Percentiles rank a stretch among this genome's conserved stretches.
These are phyloP conservation scores for Agriotes lineatus DNA, from an alignment of 2,888 invertebrate genomes.

Conservation along the genomic window DNA sequence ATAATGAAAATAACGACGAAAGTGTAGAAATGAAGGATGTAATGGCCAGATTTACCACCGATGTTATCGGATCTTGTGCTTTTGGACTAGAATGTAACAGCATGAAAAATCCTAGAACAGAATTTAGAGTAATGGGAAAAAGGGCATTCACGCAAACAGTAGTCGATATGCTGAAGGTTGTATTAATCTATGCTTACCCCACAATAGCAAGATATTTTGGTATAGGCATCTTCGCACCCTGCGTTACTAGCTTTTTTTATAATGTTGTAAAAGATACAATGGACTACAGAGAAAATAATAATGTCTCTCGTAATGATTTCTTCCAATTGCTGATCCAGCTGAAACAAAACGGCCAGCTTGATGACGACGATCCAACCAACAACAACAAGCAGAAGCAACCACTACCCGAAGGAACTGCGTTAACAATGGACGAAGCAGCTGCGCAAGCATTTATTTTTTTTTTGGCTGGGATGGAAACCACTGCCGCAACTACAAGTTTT, in stretches of 20 bases:
- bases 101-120: conserved; percentile 69
- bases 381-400: conserved; percentile 40
- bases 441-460: conserved; percentile 67
- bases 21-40: conserved; percentile 67
- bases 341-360: conserved; percentile 64
- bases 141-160: conserved; percentile 61
- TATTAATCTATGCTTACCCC: conserved; percentile 60
- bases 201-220: conserved; percentile 56
- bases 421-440: conserved; percentile 64
- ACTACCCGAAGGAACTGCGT: conserved; percentile 42
- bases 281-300: conserved; percentile 66
- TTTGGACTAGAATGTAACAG: conserved; percentile 75
- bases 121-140: conserved; percentile 65
- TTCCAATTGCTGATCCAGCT: conserved; percentile 70
- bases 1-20: conserved; percentile 52
- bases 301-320: conserved; percentile 69
- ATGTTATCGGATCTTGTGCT: conserved; percentile 73
- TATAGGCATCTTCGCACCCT: conserved; percentile 57
- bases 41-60: conserved; percentile 72
- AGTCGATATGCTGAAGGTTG: conserved; percentile 58
- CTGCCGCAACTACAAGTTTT: conserved; percentile 66
- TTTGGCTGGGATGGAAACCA: conserved; percentile 69
- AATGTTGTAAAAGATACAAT: conserved; percentile 67
- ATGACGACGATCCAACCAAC: conserved; percentile 49
- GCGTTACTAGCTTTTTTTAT: conserved; percentile 66